Evolutionary conservation across 2,113 vertebrate species (phyloP), one percentile per base, ranked within the genome.

Genomic region (Solea senegalensis): DNA sequence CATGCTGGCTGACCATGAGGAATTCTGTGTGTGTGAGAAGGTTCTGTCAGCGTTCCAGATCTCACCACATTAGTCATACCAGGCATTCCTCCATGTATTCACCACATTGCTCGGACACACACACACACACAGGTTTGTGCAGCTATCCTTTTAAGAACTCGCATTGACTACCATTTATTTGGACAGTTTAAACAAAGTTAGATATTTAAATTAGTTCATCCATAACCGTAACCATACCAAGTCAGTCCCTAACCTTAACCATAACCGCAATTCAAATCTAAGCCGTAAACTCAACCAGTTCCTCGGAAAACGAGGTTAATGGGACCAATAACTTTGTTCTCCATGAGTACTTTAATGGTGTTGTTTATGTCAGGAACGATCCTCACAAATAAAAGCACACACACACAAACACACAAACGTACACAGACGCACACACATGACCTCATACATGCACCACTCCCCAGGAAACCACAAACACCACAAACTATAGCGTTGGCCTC

Each of bases 1-100:
- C 79, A 76, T 41, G 65, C 56, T 82, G 79, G 70, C 65, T 64
- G 69, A 76, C 71, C 44, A 3, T 0, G 7, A 88, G 87, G 84
- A 89, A 90, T 91, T 81, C 74, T 28, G 27, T 7, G 26, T 16
- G 43, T 41, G 59, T 58, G 21, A 21, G 21, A 5, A 9, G 26
- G 44, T 65, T 65, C 21, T 72, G 82, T 78, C 78, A 72, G 54
- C 41, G 34, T 67, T 88, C 82, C 78, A 82, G 63, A 86, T 84
- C 74, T 77, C 65, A 74, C 81, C 85, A 76, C 86, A 87, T 70
- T 60, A 45, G 12, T 85, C 86, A 90, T 88, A 72, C 86, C 85
- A 74, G 69, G 78, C 81, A 90, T 91, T 84, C 90, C 80, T 90
- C 60, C 44, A 56, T 72, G 68, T 62, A 40, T 68, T 78, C 81